These are phyloP conservation scores for Harpegnathos saltator DNA, from an alignment of 1,140 invertebrate species.

Conservation along the genomic window DNA sequence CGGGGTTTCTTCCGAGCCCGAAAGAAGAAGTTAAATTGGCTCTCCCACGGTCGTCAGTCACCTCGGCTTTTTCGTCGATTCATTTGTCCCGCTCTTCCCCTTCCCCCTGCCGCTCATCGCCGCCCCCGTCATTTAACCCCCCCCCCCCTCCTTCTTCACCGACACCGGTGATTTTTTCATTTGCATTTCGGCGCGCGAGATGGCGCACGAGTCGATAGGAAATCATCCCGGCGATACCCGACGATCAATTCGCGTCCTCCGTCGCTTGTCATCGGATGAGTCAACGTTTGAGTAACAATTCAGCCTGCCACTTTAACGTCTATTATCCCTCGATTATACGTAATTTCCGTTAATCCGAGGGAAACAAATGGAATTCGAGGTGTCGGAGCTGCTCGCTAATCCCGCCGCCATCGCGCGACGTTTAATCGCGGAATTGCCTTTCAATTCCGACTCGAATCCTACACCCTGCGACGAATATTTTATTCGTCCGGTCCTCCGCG, in stretches of 20 bases:
- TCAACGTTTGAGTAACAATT: background rate
- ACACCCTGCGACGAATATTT: constrained; percentile 67
- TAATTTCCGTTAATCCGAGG: constrained; percentile 13
- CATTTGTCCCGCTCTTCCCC: constrained; percentile 38
- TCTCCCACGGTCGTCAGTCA: constrained; percentile 72
- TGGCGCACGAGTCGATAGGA: constrained; percentile 63
- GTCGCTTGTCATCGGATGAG: too few relatives aligned
- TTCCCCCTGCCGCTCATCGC: too few relatives aligned
- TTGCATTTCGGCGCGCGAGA: constrained; percentile 43
- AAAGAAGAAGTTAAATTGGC: constrained; percentile 77
- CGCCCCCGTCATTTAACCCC: too few relatives aligned
- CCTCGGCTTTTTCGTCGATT: constrained; percentile 62
- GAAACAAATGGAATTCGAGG: background rate
- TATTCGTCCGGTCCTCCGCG: constrained; percentile 51
- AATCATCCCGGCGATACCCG: constrained; percentile 60
- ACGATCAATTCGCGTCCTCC: too few relatives aligned
- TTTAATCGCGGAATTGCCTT: constrained; percentile 36
- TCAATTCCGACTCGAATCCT: constrained; percentile 39
- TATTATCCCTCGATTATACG: constrained; percentile 10
- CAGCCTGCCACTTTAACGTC: constrained; percentile 5
- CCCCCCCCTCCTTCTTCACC: constrained; percentile 9
- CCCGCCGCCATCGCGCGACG: background rate
- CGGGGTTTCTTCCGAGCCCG: constrained; percentile 47
- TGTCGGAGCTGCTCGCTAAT: background rate
- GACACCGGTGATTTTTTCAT: background rate